Base-by-base conservation (phyloP, 2,113 vertebrate species). In the Australoheros scitulus region DNA sequence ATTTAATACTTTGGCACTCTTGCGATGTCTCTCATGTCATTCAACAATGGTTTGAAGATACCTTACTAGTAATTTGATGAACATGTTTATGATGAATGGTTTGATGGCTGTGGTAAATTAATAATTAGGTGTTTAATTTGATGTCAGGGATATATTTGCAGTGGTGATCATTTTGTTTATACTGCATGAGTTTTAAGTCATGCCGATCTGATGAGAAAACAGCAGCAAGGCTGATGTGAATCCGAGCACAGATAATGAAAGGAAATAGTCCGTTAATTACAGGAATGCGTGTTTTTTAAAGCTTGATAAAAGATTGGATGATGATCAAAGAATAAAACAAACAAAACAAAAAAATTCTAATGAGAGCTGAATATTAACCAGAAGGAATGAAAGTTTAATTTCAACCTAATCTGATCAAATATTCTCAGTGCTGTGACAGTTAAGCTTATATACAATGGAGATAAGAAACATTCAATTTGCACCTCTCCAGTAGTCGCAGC, bases 1-100 rank as follows among this genome's bases (percentile, higher is more conserved):
- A 64, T 81, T 29, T 38, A 81, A 88, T 61, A 83, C 78, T 64
- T 74, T 84, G 78, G 78, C 57, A 77, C 17, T 29, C 29, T 26
- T 29, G 24, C 0, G 50, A 41, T 61, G 58, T 77, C 60, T 81
- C 74, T 64, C 1, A 38, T 83, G 55, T 84, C 55, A 0, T 64
- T 59, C 36, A 65, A 6, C 52, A 26, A n/a, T 43, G 34, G 58
- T 74, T 76, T 65, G 77, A 72, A 38, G 80, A 86, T 32, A 77
- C 7, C 38, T 65, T 5, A 22, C 84, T 68, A 68, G 43, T 20
- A 70, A 86, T 84, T 50, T 81, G 81, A 83, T 77, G 18, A 79
- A 55, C 70, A 58, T 26, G 11, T 20, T 72, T 75, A 14, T 13
- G n/a, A 83, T 78, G 63, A 38, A 64, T 61, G 38, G 5, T 63